Percentiles rank a stretch among this genome's conserved stretches.
These are phyloP conservation scores for Gymnarchus niloticus DNA, from an alignment of 2,113 vertebrate species.

Conservation along the genomic window DNA sequence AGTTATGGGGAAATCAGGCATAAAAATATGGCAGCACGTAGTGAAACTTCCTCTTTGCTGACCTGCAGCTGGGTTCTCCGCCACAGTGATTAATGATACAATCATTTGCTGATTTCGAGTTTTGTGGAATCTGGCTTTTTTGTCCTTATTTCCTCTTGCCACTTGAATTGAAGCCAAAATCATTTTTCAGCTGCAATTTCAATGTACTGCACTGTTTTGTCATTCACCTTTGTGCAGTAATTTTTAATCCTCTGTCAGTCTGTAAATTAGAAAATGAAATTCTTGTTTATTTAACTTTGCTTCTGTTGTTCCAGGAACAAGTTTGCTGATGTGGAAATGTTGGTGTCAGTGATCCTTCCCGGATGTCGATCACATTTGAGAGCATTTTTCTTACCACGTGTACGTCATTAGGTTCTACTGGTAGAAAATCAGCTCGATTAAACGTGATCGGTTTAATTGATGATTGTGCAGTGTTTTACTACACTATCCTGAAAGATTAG, in stretches of 20 bases:
- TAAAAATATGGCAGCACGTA: background rate
- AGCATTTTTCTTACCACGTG: background rate
- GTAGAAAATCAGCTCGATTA: background rate
- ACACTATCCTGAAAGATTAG: background rate
- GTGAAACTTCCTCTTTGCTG: background rate
- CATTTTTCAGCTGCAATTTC: background rate
- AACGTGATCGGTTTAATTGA: background rate
- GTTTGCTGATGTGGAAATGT: background rate
- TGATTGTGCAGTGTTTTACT: background rate
- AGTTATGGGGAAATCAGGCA: background rate
- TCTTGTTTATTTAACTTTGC: background rate
- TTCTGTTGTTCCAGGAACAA: constrained; percentile 6
- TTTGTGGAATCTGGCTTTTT: constrained; percentile 1
- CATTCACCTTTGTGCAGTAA: background rate
- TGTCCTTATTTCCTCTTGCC: background rate
- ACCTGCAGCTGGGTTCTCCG: background rate
- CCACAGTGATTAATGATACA: background rate
- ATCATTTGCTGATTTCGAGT: background rate
- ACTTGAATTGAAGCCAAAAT: constrained; percentile 1
- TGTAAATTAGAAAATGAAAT: background rate
- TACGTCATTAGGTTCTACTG: background rate
- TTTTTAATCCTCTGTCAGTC: background rate
- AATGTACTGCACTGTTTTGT: background rate
- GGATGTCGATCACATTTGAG: background rate
- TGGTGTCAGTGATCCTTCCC: background rate